phyloP scores from a whole-genome alignment of 2,888 invertebrate species.

The Leptinotarsa haldemani region DNA sequence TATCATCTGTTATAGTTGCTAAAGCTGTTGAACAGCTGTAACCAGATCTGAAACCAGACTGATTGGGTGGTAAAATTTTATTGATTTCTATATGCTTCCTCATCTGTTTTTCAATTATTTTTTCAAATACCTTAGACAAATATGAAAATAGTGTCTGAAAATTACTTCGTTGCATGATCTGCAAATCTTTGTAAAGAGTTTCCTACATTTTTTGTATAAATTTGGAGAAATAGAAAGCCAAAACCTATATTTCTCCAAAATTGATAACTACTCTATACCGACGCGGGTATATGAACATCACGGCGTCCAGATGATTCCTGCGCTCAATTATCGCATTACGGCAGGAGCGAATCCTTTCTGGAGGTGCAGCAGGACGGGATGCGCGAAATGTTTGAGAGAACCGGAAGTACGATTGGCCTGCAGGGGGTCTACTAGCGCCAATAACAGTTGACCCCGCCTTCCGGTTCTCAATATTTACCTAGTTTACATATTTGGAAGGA shows the following conservation, averaged over 20 bases:
- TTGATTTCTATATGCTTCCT: too few species aligned
- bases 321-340: conserved; percentile 10
- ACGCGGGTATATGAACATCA: background rate
- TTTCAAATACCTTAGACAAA: too few species aligned
- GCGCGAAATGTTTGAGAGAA: conserved; percentile 55
- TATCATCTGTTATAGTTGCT: too few species aligned
- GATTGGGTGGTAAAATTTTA: too few species aligned
- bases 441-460: conserved; percentile 65
- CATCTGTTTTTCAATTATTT: too few species aligned
- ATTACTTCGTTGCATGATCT: too few species aligned
- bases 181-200: too few species aligned
- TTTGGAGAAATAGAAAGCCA: background rate
- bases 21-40: too few species aligned
- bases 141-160: too few species aligned
- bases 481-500: conserved; percentile 44
- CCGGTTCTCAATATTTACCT: conserved; percentile 53
- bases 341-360: conserved; percentile 34
- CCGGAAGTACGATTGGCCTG: conserved; percentile 67
- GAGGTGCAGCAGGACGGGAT: conserved; percentile 43
- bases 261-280: background rate
- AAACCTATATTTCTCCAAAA: background rate
- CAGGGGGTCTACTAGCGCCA: conserved; percentile 65
- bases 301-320: conserved; percentile 2
- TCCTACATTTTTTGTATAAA: too few species aligned
- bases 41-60: too few species aligned